Base-by-base conservation (phyloP, 2,113 vertebrate species). In the Carassius carassius region DNA sequence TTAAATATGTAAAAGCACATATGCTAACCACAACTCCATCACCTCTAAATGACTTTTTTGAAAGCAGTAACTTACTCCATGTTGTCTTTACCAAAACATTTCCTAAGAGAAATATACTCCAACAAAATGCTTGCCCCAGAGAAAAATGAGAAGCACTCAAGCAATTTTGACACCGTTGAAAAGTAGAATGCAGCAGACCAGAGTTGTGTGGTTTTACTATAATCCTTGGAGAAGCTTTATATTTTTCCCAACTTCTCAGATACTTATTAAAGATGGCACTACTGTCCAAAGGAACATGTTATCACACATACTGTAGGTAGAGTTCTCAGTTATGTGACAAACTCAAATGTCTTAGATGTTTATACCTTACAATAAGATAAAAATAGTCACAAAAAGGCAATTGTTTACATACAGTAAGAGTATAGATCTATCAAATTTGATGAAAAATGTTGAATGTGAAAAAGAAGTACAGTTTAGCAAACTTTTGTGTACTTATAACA, bases 91-190 rank as follows among this genome's bases (percentile, higher is more conserved):
- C 32, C 29, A 37, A 58, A 60, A 6, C 58, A n/a, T 78, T 4
- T 6, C 32, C 12, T n/a, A n/a, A n/a, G 29, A 60, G 11, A 78
- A 78, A 60, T 29, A 58, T 32, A 32, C 49, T 56, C 29, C 5
- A 77, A 75, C 87, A 89, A 89, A 85, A 86, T 87, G 79, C 74
- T 75, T 56, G 74, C 25, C 78, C 41, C 72, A 75, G 21, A 60
- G 32, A 78, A 49, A 75, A 51, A 51, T 75, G 73, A 75, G 35
- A 58, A 78, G 17, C 7, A 58, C 29, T 69, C 67, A 69, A 78
- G 75, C 17, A 35, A 8, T 35, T 77, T 32, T 54, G 51, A 54
- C 73, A 76, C 47, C 32, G 3, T 16, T 13, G 13, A 47, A n/a
- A 74, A 47, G 17, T 21, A 49, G 4, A 74, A 76, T 29, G 47